Conservation (phyloP, 1,140 invertebrate genomes). For the Zeugodacus cucurbitae region DNA sequence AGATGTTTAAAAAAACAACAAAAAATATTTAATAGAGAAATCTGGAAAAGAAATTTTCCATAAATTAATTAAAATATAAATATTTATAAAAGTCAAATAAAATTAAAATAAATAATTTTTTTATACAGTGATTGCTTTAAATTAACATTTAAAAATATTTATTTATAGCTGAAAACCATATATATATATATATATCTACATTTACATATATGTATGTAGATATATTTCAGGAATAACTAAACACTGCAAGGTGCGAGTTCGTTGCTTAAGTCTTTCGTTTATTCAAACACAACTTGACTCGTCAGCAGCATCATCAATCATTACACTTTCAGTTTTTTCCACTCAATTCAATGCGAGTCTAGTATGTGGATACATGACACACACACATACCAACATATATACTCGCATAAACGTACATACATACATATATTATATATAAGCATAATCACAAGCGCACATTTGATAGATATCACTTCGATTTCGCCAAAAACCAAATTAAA, state of each 20-base stretch:
- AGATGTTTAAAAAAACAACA: background rate
- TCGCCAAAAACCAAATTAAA: background rate
- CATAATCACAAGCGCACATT: background rate
- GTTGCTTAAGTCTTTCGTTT: background rate
- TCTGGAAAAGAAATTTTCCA: background rate
- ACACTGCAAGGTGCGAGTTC: background rate
- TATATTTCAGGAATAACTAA: background rate
- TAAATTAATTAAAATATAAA: background rate
- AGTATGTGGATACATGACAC: background rate
- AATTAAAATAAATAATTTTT: background rate
- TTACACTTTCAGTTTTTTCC: slow-evolving; percentile 61
- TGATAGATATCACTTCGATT: background rate
- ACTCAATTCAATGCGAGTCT: background rate
- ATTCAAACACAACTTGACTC: slow-evolving; percentile 26
- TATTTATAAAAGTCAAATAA: background rate
- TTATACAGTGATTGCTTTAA: background rate
- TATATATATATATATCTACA: background rate
- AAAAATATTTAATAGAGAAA: background rate
- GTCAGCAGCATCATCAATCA: slow-evolving; percentile 58
- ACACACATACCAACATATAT: background rate
- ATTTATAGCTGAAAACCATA: background rate
- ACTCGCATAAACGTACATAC: background rate
- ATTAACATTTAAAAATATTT: background rate
- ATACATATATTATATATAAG: background rate
- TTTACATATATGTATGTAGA: background rate